A percentile compares a stretch with the other conserved stretches of the same genome.
phyloP scores from a whole-genome alignment of 2,888 invertebrate species.

The Nemapogon koenigi region DNA sequence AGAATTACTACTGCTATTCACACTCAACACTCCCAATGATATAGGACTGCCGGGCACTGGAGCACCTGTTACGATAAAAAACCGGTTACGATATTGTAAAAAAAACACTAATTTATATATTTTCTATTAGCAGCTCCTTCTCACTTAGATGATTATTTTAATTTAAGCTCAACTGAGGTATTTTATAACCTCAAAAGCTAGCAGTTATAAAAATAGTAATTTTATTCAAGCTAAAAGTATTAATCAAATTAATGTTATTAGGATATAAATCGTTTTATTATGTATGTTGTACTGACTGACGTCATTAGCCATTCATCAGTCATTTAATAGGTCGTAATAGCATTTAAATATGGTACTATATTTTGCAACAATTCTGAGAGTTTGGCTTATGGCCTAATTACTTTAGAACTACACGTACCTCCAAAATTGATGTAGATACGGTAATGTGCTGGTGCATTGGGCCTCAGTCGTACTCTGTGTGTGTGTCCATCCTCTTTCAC shows the following conservation, averaged over 20 bases:
- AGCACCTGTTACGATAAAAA: conserved; percentile 29
- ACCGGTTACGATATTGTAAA: background rate
- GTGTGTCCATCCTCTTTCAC: conserved; percentile 81
- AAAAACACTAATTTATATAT: background rate
- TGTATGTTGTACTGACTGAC: too few relatives aligned
- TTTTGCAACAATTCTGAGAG: too few relatives aligned
- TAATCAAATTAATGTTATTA: too few relatives aligned
- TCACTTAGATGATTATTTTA: background rate
- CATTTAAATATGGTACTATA: background rate
- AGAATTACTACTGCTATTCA: conserved; percentile 46
- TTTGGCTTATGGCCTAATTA: too few relatives aligned
- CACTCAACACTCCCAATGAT: conserved; percentile 53
- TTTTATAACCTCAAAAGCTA: too few relatives aligned
- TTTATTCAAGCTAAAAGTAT: too few relatives aligned
- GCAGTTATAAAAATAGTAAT: too few relatives aligned
- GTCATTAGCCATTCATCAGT: too few relatives aligned
- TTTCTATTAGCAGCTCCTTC: background rate
- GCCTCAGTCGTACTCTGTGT: conserved; percentile 82
- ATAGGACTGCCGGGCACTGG: conserved; percentile 68
- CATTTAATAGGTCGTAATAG: background rate
- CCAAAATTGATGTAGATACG: conserved; percentile 75
- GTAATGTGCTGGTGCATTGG: conserved; percentile 82
- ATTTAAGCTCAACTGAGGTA: too few relatives aligned
- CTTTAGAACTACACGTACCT: too few relatives aligned
- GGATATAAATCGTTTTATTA: too few relatives aligned